Conservation (phyloP, 2,888 invertebrate species). For the Saturnia pavonia region DNA sequence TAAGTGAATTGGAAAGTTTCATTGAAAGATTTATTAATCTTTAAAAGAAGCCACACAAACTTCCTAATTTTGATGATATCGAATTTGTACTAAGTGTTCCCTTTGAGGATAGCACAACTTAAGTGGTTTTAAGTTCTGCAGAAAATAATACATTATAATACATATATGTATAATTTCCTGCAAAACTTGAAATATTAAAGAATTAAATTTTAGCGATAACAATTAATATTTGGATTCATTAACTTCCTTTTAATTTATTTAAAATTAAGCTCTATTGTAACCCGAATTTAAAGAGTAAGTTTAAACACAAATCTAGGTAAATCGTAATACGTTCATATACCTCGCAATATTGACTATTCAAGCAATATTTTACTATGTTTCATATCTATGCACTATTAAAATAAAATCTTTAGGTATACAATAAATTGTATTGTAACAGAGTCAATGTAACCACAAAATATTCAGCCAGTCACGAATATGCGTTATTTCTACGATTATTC, state of each 20-base stretch:
- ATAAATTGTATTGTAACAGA: constrained; percentile 30
- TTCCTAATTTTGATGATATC: not conserved
- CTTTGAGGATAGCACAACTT: not conserved
- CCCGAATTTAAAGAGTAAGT: not conserved
- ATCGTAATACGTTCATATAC: constrained; percentile 1
- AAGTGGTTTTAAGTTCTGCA: not conserved
- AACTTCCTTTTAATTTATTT: no score
- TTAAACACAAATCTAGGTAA: not conserved
- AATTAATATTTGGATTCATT: not conserved
- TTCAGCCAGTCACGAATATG: constrained; percentile 42
- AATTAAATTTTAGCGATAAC: not conserved
- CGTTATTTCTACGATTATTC: constrained; percentile 31
- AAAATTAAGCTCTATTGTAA: no score
- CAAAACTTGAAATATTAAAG: not conserved
- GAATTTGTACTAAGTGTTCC: not conserved
- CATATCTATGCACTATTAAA: constrained; percentile 12
- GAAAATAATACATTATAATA: not conserved
- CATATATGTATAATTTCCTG: not conserved
- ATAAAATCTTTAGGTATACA: constrained; percentile 23
- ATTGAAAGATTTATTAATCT: not conserved
- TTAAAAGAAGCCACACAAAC: not conserved
- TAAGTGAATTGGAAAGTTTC: constrained; percentile 13
- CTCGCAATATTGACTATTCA: constrained; percentile 7
- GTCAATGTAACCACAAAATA: constrained; percentile 53
- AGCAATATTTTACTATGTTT: constrained; percentile 13